Evolutionary conservation across 2,113 vertebrate genomes (phyloP).

Genomic region (Indicator maculatus): DNA sequence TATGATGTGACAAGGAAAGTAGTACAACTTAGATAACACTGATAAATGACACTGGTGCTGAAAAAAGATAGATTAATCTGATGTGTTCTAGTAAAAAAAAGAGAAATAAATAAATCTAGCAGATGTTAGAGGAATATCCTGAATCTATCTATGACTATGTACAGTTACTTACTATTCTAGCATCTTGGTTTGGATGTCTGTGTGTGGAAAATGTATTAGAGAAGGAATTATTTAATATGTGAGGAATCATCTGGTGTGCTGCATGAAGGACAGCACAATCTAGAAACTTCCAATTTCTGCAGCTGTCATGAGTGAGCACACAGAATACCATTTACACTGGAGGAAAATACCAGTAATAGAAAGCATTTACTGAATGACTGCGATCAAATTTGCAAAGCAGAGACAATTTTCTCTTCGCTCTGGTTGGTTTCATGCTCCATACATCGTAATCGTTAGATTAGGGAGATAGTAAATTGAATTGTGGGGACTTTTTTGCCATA

Average conservation of each 20-base stretch:
- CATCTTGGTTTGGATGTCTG: neutral
- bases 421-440: neutral
- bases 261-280: neutral
- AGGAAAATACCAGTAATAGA: neutral
- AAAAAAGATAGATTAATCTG: constrained; percentile 32
- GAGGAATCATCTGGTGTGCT: neutral
- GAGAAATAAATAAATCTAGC: neutral
- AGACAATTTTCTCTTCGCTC: neutral
- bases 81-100: neutral
- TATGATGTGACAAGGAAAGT: constrained; percentile 62
- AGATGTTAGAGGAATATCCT: neutral
- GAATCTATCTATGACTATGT: neutral
- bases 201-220: neutral
- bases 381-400: neutral
- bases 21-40: constrained; percentile 64
- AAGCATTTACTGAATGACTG: neutral
- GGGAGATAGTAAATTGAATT: neutral
- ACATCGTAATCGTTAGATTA: neutral
- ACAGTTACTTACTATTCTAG: neutral
- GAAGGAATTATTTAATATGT: neutral
- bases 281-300: neutral
- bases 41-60: constrained; percentile 23
- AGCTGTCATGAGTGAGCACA: neutral
- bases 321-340: neutral
- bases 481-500: neutral